phyloP scores from a whole-genome alignment of 2,888 invertebrate genomes.

The Drosophila basisetae region DNA sequence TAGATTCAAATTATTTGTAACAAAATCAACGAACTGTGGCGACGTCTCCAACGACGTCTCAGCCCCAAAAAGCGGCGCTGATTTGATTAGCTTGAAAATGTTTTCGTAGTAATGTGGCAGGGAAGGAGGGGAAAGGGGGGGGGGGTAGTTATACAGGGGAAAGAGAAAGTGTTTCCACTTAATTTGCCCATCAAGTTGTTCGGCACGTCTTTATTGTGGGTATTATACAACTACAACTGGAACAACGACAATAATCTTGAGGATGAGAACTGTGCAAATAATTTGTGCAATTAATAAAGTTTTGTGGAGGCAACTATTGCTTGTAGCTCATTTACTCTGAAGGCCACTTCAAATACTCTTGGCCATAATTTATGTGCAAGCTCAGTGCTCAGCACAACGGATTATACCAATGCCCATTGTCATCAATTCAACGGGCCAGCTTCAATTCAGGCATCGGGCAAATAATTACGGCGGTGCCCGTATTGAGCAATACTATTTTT shows the following conservation, averaged over 20 bases:
- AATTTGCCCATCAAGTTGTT: constrained; percentile 35
- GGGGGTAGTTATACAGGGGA: background rate
- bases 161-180: constrained; percentile 41
- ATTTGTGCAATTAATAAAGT: constrained; percentile 74
- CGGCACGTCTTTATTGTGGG: constrained; percentile 34
- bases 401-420: constrained; percentile 52
- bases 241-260: constrained; percentile 11
- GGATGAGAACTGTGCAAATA: constrained; percentile 45
- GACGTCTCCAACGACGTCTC: constrained; percentile 1
- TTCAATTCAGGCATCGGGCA: constrained; percentile 14
- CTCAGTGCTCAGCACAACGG: constrained; percentile 25
- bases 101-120: background rate
- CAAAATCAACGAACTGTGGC: constrained; percentile 73
- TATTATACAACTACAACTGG: constrained; percentile 14
- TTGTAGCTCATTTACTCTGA: constrained; percentile 64
- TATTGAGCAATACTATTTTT: constrained; percentile 12
- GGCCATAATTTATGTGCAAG: constrained; percentile 37
- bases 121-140: background rate
- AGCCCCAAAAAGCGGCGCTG: constrained; percentile 28
- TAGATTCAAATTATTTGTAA: constrained; percentile 80
- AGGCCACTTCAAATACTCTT: constrained; percentile 50
- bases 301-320: constrained; percentile 55
- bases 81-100: constrained; percentile 67
- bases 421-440: constrained; percentile 42
- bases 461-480: constrained; percentile 44